Base-by-base conservation (phyloP, 2,888 invertebrate genomes). In the Galerucella pusilla region DNA sequence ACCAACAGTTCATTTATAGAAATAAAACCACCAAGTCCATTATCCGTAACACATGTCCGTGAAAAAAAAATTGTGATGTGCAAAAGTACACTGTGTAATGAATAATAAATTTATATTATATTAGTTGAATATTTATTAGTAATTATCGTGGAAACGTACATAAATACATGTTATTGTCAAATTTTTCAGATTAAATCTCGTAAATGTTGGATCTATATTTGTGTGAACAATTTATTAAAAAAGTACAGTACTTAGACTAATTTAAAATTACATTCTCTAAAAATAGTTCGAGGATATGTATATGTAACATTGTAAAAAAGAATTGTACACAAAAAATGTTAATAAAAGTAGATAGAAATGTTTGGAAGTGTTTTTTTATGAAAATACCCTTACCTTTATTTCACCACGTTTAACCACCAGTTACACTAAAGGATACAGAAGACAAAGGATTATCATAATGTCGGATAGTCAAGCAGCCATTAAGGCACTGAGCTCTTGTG, bases 251-350 rank as follows among this genome's bases (percentile, higher is more conserved):
- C 67, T 74, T 74, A 71, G 74, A 75, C 52, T 76, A 71, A 71
- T 71, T 71, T 49, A 71, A 63, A 73, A 75, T 74, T 75, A 35
- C 75, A 78, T 76, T 80, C 75, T 79, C 45, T 79, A 78, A 28
- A 42, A 42, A 66, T 74, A 82, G 80, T 81, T 81, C 78, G 73
- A 75, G 77, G 63, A 76, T 78, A 78, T 81, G 80, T 81, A 80
- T 80, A 82, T 82, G 81, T 82, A 81, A 81, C 73, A 81, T 75
- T 82, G 82, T 82, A 81, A 81, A 81, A 82, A 79, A 79, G 79
- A 80, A 76, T 82, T 82, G 81, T 82, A 81, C 81, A 82, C 81
- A 82, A 79, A 75, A 57, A 57, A 79, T 81, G 83, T 83, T 83
- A 80, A 82, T 80, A 81, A 82, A 81, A 80, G 52, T 78, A 79